phyloP scores from a whole-genome alignment of 2,888 invertebrate genomes.

The Steinernema hermaphroditum region DNA sequence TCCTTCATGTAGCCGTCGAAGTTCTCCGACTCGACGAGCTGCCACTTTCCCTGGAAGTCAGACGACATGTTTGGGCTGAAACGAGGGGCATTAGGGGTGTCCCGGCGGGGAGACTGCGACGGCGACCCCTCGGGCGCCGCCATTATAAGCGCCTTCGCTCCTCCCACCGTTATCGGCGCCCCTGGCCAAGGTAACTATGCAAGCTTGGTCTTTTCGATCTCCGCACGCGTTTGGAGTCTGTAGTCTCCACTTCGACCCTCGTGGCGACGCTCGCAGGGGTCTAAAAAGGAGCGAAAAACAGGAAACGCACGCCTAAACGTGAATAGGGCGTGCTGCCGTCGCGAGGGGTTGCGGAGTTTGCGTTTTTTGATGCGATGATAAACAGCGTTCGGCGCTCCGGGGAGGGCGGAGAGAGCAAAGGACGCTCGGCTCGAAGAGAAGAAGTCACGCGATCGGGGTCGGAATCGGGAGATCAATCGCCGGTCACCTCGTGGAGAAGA shows the following conservation, averaged over 20 bases:
- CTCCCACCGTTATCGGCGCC: background rate
- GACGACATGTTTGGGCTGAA: background rate
- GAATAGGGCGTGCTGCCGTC: background rate
- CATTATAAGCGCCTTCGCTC: background rate
- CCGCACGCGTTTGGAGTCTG: background rate
- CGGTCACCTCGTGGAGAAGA: no score
- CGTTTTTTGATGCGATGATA: background rate
- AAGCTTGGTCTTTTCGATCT: background rate
- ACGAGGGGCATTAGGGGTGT: background rate
- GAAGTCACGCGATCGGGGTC: background rate
- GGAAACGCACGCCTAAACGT: background rate
- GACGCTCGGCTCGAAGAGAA: no score
- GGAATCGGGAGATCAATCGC: no score
- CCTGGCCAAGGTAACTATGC: background rate
- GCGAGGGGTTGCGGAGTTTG: background rate
- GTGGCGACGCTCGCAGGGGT: background rate
- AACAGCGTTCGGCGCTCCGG: background rate
- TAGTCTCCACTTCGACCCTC: background rate
- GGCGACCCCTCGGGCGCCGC: background rate
- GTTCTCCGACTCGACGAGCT: constrained; percentile 49
- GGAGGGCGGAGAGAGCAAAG: background rate
- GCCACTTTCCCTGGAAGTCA: constrained; percentile 48
- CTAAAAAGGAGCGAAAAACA: background rate
- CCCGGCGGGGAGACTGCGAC: background rate
- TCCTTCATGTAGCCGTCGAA: constrained; percentile 60